phyloP scores from a whole-genome alignment of 2,797 vertebrate species.

The Phyllotis vaccarum region DNA sequence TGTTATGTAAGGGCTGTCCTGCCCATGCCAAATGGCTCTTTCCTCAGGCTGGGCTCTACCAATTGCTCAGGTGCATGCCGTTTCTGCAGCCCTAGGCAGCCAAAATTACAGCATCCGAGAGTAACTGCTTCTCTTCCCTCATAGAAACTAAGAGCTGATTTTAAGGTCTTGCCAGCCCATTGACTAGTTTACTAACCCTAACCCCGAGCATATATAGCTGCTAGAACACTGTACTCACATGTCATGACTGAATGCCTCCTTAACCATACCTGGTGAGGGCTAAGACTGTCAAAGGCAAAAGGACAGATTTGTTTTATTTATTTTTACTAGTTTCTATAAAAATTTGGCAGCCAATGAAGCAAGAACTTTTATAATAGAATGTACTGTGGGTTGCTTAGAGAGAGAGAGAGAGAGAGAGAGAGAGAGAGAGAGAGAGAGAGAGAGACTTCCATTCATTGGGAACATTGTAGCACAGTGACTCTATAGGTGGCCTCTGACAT shows the following conservation, averaged over 20 bases:
- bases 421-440: not conserved
- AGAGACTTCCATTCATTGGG: not conserved
- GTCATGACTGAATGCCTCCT: not conserved
- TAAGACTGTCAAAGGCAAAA: conserved; percentile 21
- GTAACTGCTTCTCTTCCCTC: not conserved
- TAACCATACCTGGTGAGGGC: conserved; percentile 18
- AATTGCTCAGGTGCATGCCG: not conserved
- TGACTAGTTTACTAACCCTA: conserved; percentile 45
- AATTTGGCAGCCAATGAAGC: conserved; percentile 29
- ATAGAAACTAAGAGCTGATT: not conserved
- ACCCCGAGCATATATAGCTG: not conserved
- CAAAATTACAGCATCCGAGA: not conserved
- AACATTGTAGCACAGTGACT: conserved; percentile 56
- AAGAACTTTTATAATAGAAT: not conserved
- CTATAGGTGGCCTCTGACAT: conserved; percentile 54
- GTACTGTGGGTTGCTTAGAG: not conserved
- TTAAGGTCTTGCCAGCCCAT: conserved; percentile 28
- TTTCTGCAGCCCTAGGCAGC: not conserved
- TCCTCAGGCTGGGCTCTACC: conserved; percentile 10
- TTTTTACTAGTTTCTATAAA: conserved; percentile 30
- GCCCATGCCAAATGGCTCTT: conserved; percentile 58
- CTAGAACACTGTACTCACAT: not conserved
- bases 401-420: not conserved
- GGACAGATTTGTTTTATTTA: not conserved
- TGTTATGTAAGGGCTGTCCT: conserved; percentile 13